Conservation (phyloP, 2,888 invertebrate species). For the Cheiracanthium punctorium region DNA sequence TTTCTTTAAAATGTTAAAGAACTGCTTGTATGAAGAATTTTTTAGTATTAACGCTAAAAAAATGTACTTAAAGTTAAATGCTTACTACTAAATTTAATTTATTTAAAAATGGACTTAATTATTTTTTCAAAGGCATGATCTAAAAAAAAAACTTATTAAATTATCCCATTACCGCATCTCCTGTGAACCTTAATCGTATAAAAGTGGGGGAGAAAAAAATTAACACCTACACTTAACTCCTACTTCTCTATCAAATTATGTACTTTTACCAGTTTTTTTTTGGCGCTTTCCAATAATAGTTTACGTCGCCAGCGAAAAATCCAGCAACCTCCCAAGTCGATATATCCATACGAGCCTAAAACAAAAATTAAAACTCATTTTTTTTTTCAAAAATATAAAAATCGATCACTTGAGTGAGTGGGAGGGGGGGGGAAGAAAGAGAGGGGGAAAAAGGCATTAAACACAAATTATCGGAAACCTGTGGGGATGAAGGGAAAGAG, state of each 20-base stretch:
- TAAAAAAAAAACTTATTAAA: too few species aligned
- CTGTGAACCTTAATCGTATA: too few species aligned
- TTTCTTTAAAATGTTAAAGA: too few species aligned
- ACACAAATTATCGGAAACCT: conserved; percentile 70
- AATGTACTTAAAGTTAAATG: too few species aligned
- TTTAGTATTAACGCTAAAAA: too few species aligned
- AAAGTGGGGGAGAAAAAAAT: too few species aligned
- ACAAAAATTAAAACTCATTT: conserved; percentile 22
- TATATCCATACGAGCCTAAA: conserved; percentile 46
- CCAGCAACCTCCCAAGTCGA: conserved; percentile 58
- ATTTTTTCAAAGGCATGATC: too few species aligned
- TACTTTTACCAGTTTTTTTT: conserved; percentile 2
- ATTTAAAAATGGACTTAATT: too few species aligned
- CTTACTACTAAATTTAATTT: too few species aligned
- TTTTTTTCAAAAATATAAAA: conserved; percentile 38
- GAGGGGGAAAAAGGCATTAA: conserved; percentile 67
- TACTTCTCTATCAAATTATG: not conserved
- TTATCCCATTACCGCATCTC: too few species aligned
- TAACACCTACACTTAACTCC: not conserved
- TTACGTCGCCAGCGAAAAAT: conserved; percentile 42
- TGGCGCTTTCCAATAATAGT: conserved; percentile 31
- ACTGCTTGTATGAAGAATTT: too few species aligned
- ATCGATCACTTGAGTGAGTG: conserved; percentile 41
- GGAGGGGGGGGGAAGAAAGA: conserved; percentile 20
- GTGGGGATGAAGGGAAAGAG: conserved; percentile 54